Evolutionary conservation across 2,888 invertebrate species (phyloP), one percentile per base, ranked within the genome.

Genomic region (Xestia sexstrigata): DNA sequence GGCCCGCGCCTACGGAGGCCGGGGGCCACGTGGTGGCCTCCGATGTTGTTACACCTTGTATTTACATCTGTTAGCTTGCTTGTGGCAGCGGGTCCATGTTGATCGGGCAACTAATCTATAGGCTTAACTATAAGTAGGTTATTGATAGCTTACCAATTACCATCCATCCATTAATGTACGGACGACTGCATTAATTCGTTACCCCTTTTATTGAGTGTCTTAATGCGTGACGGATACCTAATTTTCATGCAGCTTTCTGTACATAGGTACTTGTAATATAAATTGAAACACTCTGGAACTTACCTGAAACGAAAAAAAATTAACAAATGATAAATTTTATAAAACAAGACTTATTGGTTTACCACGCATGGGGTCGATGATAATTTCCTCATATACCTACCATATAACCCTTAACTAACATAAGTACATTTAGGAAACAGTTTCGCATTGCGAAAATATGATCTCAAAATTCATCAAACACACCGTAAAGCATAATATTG

Each of bases 271-370:
- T 4, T 26, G 0, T 39, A 1, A 11, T 15, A 11, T 26, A 30
- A 9, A 35, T 68, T 80, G 7, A 17, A 35, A 35, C 2, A 6
- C 45, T 66, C 55, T 55, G 78, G 45, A 86, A 83, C 83, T 83
- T 86, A 83, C 83, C 83, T 83, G 83, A 42, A 86, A 83, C 62
- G 35, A 20, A 62, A 60, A 60, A 68, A 0, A 23, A 39, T 35
- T 26, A 67, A 42, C 5, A 49, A 23, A 68, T 42, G 17, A 26
- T 63, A 45, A 65, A 23, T 23, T 67, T 60, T 7, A 42, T 55
- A 55, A 55, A 26, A 55, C 26, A 58, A 23, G 23, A n/a, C 52
- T 52, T 52, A 52, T n/a, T 23, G 23, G 4, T 52, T 52, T 23
- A 52, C n/a, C 23, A 49, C 7, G 49, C 47, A 5, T 47, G 47